These are phyloP conservation scores for Eremobia ochroleuca DNA, from an alignment of 2,888 invertebrate genomes.

Conservation along the genomic window DNA sequence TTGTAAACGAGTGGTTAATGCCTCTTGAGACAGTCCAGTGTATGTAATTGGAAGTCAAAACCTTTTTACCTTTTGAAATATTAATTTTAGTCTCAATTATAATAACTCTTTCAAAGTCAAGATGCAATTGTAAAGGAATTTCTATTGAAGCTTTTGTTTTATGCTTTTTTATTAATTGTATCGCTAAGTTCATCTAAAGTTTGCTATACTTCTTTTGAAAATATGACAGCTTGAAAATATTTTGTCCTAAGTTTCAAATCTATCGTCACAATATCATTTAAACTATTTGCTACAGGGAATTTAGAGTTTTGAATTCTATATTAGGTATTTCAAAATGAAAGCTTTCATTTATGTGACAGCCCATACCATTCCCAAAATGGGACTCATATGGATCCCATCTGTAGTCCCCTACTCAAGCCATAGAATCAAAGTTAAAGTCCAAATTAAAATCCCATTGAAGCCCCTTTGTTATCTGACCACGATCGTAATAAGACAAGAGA, in stretches of 20 bases:
- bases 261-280: not conserved
- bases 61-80: slow-evolving; percentile 75
- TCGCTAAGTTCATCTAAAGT: slow-evolving; percentile 25
- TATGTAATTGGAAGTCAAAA: slow-evolving; percentile 85
- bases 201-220: slow-evolving; percentile 20
- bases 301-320: not conserved
- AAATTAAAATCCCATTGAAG: slow-evolving; percentile 83
- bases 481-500: slow-evolving; percentile 86
- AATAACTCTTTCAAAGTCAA: slow-evolving; percentile 58
- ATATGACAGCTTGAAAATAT: not conserved
- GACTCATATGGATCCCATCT: slow-evolving; percentile 21
- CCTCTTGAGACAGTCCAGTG: slow-evolving; percentile 82
- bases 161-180: slow-evolving; percentile 45
- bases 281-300: not conserved
- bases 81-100: slow-evolving; percentile 64
- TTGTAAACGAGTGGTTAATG: slow-evolving; percentile 78
- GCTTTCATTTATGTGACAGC: not conserved
- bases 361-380: slow-evolving; percentile 8
- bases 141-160: slow-evolving; percentile 46
- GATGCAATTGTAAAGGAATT: slow-evolving; percentile 55
- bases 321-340: not conserved
- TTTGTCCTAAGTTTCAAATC: not conserved
- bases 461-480: slow-evolving; percentile 85
- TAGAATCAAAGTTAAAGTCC: slow-evolving; percentile 73
- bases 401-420: slow-evolving; percentile 53